Base-by-base conservation (phyloP, 2,888 invertebrate species). In the Himalopsyche kuldschensis region DNA sequence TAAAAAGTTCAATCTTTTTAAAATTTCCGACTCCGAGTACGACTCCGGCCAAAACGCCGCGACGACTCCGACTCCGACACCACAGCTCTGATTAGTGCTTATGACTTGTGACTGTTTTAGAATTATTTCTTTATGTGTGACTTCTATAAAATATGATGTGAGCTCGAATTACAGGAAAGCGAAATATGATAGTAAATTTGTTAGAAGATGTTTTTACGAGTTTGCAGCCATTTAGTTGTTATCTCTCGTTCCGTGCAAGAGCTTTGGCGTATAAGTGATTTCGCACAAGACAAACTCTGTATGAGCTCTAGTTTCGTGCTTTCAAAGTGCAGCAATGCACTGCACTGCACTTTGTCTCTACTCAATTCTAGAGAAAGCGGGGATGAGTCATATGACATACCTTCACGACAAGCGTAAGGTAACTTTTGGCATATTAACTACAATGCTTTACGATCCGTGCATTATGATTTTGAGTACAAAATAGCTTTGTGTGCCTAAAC, bases 381-480 rank as follows among this genome's bases (percentile, higher is more conserved):
- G 55, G 20, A 55, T 20, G 55, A n/a, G 55, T 55, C 6, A 1
- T 55, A 24, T 20, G 6, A 55, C 20, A 55, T 55, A 20, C 55
- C 55, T 55, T 15, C 55, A 24, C n/a, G 55, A 55, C 55, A 20
- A 55, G 55, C 55, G 55, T 55, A 55, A 55, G 24, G 55, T 47
- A 79, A 79, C 79, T 79, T 79, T 79, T 48, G 48, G 47, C 79
- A 79, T 79, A 79, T 79, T 48, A 79, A 79, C 27, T 79, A 48
- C 55, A 79, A 79, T 79, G 79, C 24, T 48, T 79, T 79, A 79
- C 46, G 46, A 31, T 55, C 30, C 20, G 15, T 47, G 55, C 55
- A 79, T 79, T 48, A 55, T 79, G n/a, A 79, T 79, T 48, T 47
- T 10, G 24, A 55, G 79, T n/a, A 24, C 35, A 78, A 78, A 17